These are phyloP conservation scores for Cantharis rustica DNA, from an alignment of 2,888 invertebrate species.

Conservation along the genomic window DNA sequence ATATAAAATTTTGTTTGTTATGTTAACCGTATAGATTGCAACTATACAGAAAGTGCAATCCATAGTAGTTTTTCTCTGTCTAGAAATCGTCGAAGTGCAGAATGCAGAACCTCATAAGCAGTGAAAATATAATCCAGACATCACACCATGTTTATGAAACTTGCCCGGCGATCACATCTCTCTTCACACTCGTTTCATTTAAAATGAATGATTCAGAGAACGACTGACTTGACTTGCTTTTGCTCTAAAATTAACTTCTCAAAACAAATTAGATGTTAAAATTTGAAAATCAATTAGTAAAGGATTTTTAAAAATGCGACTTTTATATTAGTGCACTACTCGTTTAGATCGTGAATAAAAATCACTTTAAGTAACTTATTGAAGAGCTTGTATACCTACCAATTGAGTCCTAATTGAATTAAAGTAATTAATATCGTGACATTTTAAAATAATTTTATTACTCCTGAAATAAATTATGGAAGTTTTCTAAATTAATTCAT, in stretches of 20 bases:
- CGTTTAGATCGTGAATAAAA: background rate
- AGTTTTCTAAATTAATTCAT: too few species aligned
- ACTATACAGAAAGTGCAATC: constrained; percentile 30
- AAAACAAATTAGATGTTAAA: constrained; percentile 44
- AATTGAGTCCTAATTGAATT: background rate
- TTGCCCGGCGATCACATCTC: constrained; percentile 46
- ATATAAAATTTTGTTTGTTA: background rate
- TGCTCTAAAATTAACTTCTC: constrained; percentile 49
- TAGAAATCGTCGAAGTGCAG: constrained; percentile 7
- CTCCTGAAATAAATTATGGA: too few species aligned
- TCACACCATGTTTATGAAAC: constrained; percentile 45
- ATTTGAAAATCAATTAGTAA: constrained; percentile 11
- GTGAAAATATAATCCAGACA: constrained; percentile 50
- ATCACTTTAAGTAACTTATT: background rate
- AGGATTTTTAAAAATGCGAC: background rate
- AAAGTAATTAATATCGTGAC: too few species aligned
- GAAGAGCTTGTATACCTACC: background rate
- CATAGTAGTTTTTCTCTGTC: constrained; percentile 1
- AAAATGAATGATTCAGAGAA: constrained; percentile 48
- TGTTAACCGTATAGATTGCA: constrained; percentile 15
- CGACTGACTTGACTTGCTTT: constrained; percentile 38
- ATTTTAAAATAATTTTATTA: too few species aligned
- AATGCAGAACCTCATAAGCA: constrained; percentile 31
- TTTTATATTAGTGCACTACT: background rate
- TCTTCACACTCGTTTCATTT: constrained; percentile 51